Evolutionary conservation across 2,113 vertebrate species (phyloP), one percentile per base, ranked within the genome.

Genomic region (Neomonachus schauinslandi): DNA sequence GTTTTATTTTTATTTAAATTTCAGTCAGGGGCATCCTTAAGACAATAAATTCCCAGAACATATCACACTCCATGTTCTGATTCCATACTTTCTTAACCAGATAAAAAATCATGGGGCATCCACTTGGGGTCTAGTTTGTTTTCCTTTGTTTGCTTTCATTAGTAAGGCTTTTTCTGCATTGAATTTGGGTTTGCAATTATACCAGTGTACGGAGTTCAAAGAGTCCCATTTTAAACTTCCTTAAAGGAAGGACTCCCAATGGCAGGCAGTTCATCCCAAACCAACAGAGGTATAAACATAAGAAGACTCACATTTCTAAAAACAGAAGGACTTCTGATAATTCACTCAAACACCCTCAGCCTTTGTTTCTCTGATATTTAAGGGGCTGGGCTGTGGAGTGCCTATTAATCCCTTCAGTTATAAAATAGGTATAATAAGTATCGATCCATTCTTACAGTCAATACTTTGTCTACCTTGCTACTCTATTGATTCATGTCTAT

Each of bases 1-100:
- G 19, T n/a, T 82, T 95, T 65, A 65, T 57, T 95, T 96, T 63
- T 61, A 67, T 84, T 82, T 92, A 51, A 74, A 84, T 86, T 89
- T 81, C 36, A 69, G 12, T 36, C 22, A 53, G 59, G 36, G 33
- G 13, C 22, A 89, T 49, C 69, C 36, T 61, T 59, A 46, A 79
- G 81, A 49, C 59, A 86, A 83, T 31, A 53, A 80, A 42, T 92
- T 77, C 26, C 19, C 18, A 51, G 33, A 82, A 22, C 9, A 55
- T 13, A 94, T 16, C n/a, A 59, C 1, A 55, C 8, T 5, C 61
- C 0, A 28, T 7, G 11, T 39, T 92, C 51, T 72, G 53, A 85
- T 42, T 91, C n/a, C 3, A 63, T 21, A 74, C 19, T 53, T 91
- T 61, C 15, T 28, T 72, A 19, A 63, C 42, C 82, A 36, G 63